These are phyloP conservation scores for Parnassius glacialis DNA, from an alignment of 2,888 invertebrate species.

Conservation along the genomic window DNA sequence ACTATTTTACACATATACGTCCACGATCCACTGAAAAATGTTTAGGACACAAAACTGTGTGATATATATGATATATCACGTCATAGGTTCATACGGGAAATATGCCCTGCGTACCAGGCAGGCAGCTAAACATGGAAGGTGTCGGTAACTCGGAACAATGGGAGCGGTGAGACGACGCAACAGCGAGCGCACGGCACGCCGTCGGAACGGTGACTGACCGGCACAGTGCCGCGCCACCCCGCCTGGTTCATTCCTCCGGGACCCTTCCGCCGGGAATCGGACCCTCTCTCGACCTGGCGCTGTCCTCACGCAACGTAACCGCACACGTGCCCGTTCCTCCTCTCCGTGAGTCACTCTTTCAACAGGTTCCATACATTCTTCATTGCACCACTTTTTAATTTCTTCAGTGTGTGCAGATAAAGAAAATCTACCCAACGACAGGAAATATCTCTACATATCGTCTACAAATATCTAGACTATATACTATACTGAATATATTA, in stretches of 20 bases:
- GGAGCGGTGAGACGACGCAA: constrained; percentile 40
- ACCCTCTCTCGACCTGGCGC: constrained; percentile 46
- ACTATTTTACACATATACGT: constrained; percentile 65
- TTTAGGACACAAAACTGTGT: constrained; percentile 32
- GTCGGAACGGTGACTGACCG: constrained; percentile 79
- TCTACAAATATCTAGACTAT: too few species aligned
- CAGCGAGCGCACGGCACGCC: constrained; percentile 72
- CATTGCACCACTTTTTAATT: constrained; percentile 26
- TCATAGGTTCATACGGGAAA: constrained; percentile 60
- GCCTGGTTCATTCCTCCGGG: constrained; percentile 70
- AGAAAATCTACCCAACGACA: constrained; percentile 24
- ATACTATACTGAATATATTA: too few species aligned
- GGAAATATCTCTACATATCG: neutral
- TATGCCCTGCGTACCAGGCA: constrained; percentile 57
- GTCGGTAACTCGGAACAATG: constrained; percentile 52
- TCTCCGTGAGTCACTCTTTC: constrained; percentile 39
- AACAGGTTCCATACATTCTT: constrained; percentile 43
- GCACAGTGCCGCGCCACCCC: constrained; percentile 75
- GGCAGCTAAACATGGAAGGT: constrained; percentile 63
- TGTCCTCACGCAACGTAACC: constrained; percentile 48
- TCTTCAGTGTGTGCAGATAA: constrained; percentile 23
- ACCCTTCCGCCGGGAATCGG: constrained; percentile 71
- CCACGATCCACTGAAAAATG: constrained; percentile 67
- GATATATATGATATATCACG: constrained; percentile 49
- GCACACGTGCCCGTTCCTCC: constrained; percentile 41